Base-by-base conservation (phyloP, 1,140 invertebrate genomes). In the Hydropsyche tenuis region DNA sequence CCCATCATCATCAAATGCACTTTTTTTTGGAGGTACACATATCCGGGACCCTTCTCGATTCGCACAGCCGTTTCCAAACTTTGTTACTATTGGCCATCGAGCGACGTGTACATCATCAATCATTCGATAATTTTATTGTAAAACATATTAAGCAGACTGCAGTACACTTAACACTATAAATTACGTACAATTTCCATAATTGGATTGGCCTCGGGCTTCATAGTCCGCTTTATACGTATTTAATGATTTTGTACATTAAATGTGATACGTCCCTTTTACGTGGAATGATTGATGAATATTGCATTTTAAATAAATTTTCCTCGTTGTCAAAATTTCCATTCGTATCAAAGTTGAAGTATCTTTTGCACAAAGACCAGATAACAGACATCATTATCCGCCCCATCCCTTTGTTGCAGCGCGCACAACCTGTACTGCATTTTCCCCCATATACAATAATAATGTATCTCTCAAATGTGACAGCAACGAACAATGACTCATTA, bases 401-500 rank as follows among this genome's bases (percentile, higher is more conserved):
- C 20, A 11, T 14, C 37, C 37, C 43, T 22, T 16, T 46, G 37
- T 27, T 4, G 12, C 18, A 62, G 65, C 18, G 3, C 7, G n/a
- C 63, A 30, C 5, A 27, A 63, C 70, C 70, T 72, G 70, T 63
- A 63, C 23, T 73, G 27, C 45, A n/a, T 73, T 51, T 51, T 43
- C 25, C 25, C 66, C 66, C 48, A 11, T 30, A 65, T 16, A 37
- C 2, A 45, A 37, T 37, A 37, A 37, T 65, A 68, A 73, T 77
- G 75, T 64, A 53, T 74, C 69, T 77, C 66, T 74, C 53, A 23
- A 60, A 64, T 63, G 69, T 74, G 75, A 77, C 75, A 77, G 73
- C 30, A 48, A 42, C 75, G 65, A 74, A 77, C 73, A 77, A 77
- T 76, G 75, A 73, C 27, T 76, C 75, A 76, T 76, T 76, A 76